phyloP scores from a whole-genome alignment of 2,113 vertebrate species.

The Apaloderma vittatum region DNA sequence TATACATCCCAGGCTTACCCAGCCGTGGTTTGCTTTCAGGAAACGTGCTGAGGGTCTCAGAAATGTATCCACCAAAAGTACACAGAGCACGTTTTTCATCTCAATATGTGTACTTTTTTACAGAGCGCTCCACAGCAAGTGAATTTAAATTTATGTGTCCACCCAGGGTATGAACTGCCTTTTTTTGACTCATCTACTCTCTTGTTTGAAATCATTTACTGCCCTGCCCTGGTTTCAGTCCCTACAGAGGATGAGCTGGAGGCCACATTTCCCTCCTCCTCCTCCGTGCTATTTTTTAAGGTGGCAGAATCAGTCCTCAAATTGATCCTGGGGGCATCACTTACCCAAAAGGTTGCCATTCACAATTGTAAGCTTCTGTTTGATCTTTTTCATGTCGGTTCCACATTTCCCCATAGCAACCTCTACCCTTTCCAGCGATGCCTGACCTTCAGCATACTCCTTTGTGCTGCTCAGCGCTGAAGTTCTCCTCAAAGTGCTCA shows the following conservation, averaged over 20 bases:
- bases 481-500: not conserved
- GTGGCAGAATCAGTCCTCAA: not conserved
- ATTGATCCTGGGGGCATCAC: not conserved
- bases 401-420: not conserved
- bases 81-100: constrained; percentile 9
- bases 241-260: not conserved
- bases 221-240: not conserved
- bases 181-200: not conserved
- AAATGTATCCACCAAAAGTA: not conserved
- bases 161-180: not conserved
- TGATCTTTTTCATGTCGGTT: not conserved
- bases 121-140: not conserved
- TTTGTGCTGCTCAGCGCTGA: not conserved
- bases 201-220: not conserved
- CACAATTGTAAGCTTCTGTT: constrained; percentile 25
- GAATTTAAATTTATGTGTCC: not conserved
- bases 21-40: not conserved
- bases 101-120: not conserved
- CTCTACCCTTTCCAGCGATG: not conserved
- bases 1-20: not conserved
- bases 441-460: not conserved
- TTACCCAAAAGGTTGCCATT: not conserved
- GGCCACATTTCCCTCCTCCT: not conserved
- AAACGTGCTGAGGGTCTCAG: constrained; percentile 34
- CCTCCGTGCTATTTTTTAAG: not conserved